Conservation (phyloP, 1,140 invertebrate genomes). For the Eubasilissa regina region DNA sequence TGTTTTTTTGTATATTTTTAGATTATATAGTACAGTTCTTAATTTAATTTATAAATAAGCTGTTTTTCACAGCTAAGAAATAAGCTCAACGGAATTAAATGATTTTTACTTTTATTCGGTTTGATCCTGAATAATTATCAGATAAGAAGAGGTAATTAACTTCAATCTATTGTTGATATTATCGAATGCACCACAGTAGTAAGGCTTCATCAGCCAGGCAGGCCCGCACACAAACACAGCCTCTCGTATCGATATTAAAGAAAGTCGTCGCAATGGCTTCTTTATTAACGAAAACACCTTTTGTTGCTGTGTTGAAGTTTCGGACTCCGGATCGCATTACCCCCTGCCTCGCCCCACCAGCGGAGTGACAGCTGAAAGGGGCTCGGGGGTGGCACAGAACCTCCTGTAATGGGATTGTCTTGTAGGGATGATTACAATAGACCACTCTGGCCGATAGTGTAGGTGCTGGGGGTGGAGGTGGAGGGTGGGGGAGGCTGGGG, state of each 20-base stretch:
- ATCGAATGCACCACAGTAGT: too few species aligned
- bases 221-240: neutral
- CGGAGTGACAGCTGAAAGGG: slow-evolving; percentile 49
- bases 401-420: slow-evolving; percentile 65
- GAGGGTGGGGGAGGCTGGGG: slow-evolving; percentile 7
- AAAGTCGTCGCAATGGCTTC: slow-evolving; percentile 36
- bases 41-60: too few species aligned
- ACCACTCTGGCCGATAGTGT: slow-evolving; percentile 54
- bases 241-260: slow-evolving; percentile 6
- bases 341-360: neutral
- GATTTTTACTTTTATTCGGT: too few species aligned
- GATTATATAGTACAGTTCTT: too few species aligned
- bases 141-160: too few species aligned
- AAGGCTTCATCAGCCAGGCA: neutral
- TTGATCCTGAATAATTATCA: too few species aligned
- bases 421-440: slow-evolving; percentile 67
- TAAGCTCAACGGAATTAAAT: too few species aligned
- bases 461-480: slow-evolving; percentile 7
- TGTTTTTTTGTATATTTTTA: too few species aligned
- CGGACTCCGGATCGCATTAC: slow-evolving; percentile 52
- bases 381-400: slow-evolving; percentile 21
- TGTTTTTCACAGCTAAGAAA: too few species aligned
- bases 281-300: slow-evolving; percentile 51
- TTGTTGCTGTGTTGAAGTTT: slow-evolving; percentile 48
- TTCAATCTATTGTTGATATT: too few species aligned